Evolutionary conservation across 2,797 vertebrate species (phyloP).

Genomic region (Cyprinodon diabolis): DNA sequence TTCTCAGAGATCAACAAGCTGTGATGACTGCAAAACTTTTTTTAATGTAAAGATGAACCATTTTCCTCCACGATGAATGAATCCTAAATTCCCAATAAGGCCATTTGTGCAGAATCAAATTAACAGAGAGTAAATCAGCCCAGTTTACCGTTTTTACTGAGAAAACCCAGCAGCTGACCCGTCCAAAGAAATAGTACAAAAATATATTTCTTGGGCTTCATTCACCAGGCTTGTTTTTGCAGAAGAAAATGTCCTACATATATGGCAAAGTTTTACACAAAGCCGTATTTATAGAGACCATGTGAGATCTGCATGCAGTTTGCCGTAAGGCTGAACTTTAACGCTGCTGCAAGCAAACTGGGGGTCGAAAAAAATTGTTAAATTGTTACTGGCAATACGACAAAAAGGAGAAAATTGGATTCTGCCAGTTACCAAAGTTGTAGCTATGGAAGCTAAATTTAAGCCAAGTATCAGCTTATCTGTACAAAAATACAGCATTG

Average conservation of each 20-base stretch:
- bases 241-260: neutral
- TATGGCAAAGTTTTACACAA: neutral
- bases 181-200: conserved; percentile 20
- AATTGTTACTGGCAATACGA: neutral
- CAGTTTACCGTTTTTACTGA: conserved; percentile 5
- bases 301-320: neutral
- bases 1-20: no score
- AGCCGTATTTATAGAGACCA: neutral
- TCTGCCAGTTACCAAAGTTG: no score
- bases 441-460: neutral
- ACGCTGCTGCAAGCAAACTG: neutral
- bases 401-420: neutral
- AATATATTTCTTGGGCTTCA: conserved; percentile 20
- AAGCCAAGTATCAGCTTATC: neutral
- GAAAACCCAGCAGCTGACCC: conserved; percentile 29
- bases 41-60: neutral
- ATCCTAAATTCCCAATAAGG: no score
- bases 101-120: neutral
- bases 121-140: conserved; percentile 22
- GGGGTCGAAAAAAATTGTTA: neutral
- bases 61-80: neutral
- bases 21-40: no score
- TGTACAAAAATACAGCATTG: neutral
- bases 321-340: neutral
- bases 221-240: neutral